Percentiles rank a stretch among this genome's conserved stretches.
Evolutionary conservation across 2,888 invertebrate species (phyloP).

Genomic region (Euplexia lucipara): DNA sequence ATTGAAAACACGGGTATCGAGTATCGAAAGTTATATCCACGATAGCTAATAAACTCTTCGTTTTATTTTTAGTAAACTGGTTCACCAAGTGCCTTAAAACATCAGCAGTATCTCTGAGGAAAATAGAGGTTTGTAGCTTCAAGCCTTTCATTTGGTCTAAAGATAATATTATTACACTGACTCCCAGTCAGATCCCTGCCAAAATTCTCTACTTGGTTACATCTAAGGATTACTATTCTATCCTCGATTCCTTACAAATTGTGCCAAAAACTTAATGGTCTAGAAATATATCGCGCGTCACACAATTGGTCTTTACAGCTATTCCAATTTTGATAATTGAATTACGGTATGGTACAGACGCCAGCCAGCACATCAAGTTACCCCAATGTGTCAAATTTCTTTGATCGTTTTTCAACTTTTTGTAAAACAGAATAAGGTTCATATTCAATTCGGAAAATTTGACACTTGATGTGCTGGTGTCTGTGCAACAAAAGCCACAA

Average conservation of each 20-base stretch:
- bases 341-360: conserved; percentile 20
- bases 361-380: too few species aligned
- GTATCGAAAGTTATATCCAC: conserved; percentile 43
- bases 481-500: background rate
- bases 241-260: background rate
- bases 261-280: conserved; percentile 43
- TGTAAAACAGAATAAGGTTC: too few species aligned
- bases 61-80: conserved; percentile 50
- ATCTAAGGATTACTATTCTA: conserved; percentile 12
- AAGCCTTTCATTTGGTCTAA: conserved; percentile 37
- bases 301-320: conserved; percentile 3
- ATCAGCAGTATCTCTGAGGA: conserved; percentile 18
- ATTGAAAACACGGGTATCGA: conserved; percentile 39
- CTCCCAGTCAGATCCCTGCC: conserved; percentile 18
- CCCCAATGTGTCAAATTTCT: too few species aligned
- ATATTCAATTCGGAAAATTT: too few species aligned
- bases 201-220: conserved; percentile 28
- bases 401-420: too few species aligned
- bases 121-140: conserved; percentile 31
- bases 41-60: conserved; percentile 50
- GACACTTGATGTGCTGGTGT: too few species aligned
- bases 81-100: conserved; percentile 30
- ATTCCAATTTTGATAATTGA: conserved; percentile 1
- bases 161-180: conserved; percentile 30
- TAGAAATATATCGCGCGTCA: conserved; percentile 23